phyloP scores from a whole-genome alignment of 2,797 vertebrate species.

The Spinibarbus caldwelli region DNA sequence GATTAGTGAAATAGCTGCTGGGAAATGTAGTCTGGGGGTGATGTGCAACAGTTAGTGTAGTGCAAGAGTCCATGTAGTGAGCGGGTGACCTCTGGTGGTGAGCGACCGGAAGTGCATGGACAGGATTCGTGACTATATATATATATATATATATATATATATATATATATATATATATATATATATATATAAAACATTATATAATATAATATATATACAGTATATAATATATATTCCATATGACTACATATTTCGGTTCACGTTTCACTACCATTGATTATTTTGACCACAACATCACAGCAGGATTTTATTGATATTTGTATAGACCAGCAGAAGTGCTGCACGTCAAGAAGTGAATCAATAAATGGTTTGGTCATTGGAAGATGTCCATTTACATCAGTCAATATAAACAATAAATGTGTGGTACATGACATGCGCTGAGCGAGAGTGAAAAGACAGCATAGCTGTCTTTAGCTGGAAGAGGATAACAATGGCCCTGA shows the following conservation, averaged over 20 bases:
- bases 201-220: too few relatives aligned
- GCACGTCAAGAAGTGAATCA: background rate
- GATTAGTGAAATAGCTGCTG: too few relatives aligned
- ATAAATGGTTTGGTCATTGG: background rate
- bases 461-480: background rate
- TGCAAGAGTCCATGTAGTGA: too few relatives aligned
- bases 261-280: background rate
- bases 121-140: too few relatives aligned
- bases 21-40: too few relatives aligned
- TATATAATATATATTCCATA: background rate
- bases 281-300: constrained; percentile 5
- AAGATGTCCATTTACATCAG: background rate
- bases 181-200: too few relatives aligned
- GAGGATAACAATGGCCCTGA: background rate
- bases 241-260: background rate
- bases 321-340: background rate
- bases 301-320: background rate
- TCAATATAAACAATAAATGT: constrained; percentile 3
- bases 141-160: too few relatives aligned
- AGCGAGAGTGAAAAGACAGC: background rate
- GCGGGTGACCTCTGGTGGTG: too few relatives aligned
- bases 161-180: too few relatives aligned
- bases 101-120: too few relatives aligned
- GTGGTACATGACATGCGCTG: background rate
- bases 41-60: too few relatives aligned